Conservation (phyloP, 1,140 invertebrate genomes). For the Orchesella cincta region DNA sequence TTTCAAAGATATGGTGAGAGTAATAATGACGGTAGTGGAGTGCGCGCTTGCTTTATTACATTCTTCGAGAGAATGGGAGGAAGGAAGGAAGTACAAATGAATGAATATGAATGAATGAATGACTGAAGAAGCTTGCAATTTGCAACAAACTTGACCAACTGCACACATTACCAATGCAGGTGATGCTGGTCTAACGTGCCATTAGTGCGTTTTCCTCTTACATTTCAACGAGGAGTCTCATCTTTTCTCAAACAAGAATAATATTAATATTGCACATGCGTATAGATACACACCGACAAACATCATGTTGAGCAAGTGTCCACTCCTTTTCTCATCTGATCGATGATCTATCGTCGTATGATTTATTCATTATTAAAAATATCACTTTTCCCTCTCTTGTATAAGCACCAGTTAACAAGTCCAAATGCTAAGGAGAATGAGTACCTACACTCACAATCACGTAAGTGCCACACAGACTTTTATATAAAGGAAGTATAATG, state of each 20-base stretch:
- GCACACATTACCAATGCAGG: background rate
- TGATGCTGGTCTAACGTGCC: no score
- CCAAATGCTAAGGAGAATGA: background rate
- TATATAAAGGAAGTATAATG: background rate
- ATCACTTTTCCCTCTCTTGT: background rate
- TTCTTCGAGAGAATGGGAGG: conserved; percentile 21
- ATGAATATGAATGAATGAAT: conserved; percentile 8
- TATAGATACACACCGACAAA: background rate
- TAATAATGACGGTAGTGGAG: background rate
- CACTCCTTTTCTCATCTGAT: background rate
- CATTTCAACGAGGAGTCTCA: background rate
- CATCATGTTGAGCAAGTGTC: conserved; percentile 15
- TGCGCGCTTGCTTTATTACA: background rate
- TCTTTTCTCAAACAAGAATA: no score
- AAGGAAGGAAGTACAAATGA: conserved; percentile 16
- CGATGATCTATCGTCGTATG: conserved; percentile 4
- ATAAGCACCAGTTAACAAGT: background rate
- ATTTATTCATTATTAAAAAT: conserved; percentile 12
- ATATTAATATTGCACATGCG: background rate
- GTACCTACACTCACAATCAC: no score
- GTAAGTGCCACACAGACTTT: background rate
- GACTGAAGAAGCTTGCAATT: background rate
- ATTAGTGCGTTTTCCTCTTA: background rate
- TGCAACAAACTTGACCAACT: conserved; percentile 22
- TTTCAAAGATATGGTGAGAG: background rate